Evolutionary conservation across 2,888 invertebrate genomes (phyloP), one percentile per base, ranked within the genome.

Genomic region (Idaea biselata): DNA sequence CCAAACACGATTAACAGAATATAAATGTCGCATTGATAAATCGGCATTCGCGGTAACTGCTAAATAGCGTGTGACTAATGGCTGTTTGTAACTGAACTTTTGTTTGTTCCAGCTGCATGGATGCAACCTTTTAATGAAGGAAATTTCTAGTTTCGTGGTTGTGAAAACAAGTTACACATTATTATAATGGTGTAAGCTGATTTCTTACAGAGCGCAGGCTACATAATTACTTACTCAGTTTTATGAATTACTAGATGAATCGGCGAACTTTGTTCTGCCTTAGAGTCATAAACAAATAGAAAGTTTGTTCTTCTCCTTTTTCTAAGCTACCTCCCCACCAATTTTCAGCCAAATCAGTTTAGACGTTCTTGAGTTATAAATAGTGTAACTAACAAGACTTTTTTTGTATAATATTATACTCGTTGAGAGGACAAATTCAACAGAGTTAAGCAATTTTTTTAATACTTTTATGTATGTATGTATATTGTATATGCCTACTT

Each of bases 61-160:
- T 89, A 89, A 89, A 91, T 91, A 87, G 91, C 91, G 91, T 91
- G 91, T 87, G 81, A 86, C 81, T 89, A 90, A 91, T 70, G 72
- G 73, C 74, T 68, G 64, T 58, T 59, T 56, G 56, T 18, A 44
- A 17, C 18, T 11, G 17, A 56, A 56, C 18, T 56, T 56, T 56
- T 56, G 56, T 56, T 56, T 17, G 18, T 18, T 18, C 18, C 56
- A 17, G 17, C 56, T 18, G 18, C 18, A 17, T 56, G 56, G 18
- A 56, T 56, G 56, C 56, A 56, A 56, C 56, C 56, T 56, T 56
- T 56, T 56, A 44, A 44, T 31, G 58, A 31, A 25, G 31, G 31
- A 31, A 25, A 31, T 18, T 25, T 58, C n/a, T 25, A 31, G n/a
- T 16, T 58, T 18, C 16, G n/a, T 25, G 18, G 58, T 25, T 53